These are phyloP conservation scores for Drosophila biarmipes DNA, from an alignment of 1,140 invertebrate genomes.

Conservation along the genomic window DNA sequence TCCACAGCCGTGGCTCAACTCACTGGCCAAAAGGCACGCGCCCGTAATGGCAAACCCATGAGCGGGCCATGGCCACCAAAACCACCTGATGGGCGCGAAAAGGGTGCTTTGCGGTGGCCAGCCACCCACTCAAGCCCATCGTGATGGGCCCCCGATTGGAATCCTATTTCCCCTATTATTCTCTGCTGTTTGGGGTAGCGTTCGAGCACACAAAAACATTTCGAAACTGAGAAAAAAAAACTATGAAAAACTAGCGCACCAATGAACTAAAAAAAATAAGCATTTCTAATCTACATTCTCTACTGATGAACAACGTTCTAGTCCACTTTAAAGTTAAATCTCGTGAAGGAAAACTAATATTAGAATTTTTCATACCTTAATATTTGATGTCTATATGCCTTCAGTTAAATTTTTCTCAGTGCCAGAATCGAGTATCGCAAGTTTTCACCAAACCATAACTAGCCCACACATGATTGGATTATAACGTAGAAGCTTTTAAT, in stretches of 20 bases:
- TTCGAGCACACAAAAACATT: not conserved
- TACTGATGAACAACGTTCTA: no score
- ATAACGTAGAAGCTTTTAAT: conserved; percentile 18
- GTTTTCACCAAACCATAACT: not conserved
- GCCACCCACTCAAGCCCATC: conserved; percentile 10
- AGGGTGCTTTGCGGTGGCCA: conserved; percentile 15
- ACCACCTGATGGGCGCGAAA: conserved; percentile 52
- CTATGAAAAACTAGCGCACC: no score
- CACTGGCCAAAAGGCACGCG: conserved; percentile 53
- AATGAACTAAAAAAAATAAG: no score
- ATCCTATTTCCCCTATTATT: conserved; percentile 11
- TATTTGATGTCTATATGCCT: no score
- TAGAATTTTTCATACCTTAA: no score
- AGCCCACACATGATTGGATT: conserved; percentile 4
- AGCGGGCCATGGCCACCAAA: conserved; percentile 44
- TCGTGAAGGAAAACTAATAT: no score
- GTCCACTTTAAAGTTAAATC: no score
- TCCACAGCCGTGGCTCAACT: conserved; percentile 26
- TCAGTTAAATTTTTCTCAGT: conserved; percentile 4
- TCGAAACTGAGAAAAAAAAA: not conserved
- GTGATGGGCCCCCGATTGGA: conserved; percentile 2
- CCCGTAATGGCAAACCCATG: conserved; percentile 56
- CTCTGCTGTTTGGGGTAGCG: not conserved
- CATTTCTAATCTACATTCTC: no score
- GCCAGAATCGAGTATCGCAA: not conserved